Base-by-base conservation (phyloP, 1,140 invertebrate genomes). In the Cepaea nemoralis region DNA sequence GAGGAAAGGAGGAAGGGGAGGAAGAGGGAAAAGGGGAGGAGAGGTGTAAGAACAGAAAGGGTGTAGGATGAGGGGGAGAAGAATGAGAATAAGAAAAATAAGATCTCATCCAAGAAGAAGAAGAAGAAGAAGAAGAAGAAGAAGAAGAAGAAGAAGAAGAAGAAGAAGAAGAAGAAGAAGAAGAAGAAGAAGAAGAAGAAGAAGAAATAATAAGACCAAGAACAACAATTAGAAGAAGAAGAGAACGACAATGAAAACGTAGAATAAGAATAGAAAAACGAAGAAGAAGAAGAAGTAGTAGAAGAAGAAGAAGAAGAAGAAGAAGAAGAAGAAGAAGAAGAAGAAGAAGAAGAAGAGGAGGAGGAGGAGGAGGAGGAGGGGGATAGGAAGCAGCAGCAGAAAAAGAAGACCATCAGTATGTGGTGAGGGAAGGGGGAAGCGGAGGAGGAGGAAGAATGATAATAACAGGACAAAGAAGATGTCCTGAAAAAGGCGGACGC, bases 101-200 rank as follows among this genome's bases (percentile, higher is more conserved):
- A n/a, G n/a, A n/a, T n/a, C n/a, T n/a, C n/a, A n/a, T n/a, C n/a
- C n/a, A n/a, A n/a, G n/a, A n/a, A n/a, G n/a, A n/a, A n/a, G n/a
- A n/a, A n/a, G n/a, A n/a, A n/a, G n/a, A n/a, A n/a, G n/a, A n/a
- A 55, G 50, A 55, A 16, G n/a, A n/a, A 55, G 16, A 55, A n/a
- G n/a, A 16, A 55, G n/a, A 55, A 16, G 16, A n/a, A 55, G 16
- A 55, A n/a, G n/a, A 55, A 16, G 50, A 55, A 16, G 50, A 16
- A 55, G 50, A 55, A n/a, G 50, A n/a, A 16, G 50, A n/a, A 55
- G n/a, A 55, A n/a, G n/a, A n/a, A 55, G 16, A 55, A n/a, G 50
- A 55, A n/a, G 50, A 55, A n/a, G 50, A 55, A n/a, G n/a, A 55
- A 55, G 50, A 55, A n/a, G n/a, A n/a, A 55, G 50, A 55, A n/a